These are phyloP conservation scores for Pogonocichla stellata DNA, from an alignment of 2,113 vertebrate genomes.

Conservation along the genomic window DNA sequence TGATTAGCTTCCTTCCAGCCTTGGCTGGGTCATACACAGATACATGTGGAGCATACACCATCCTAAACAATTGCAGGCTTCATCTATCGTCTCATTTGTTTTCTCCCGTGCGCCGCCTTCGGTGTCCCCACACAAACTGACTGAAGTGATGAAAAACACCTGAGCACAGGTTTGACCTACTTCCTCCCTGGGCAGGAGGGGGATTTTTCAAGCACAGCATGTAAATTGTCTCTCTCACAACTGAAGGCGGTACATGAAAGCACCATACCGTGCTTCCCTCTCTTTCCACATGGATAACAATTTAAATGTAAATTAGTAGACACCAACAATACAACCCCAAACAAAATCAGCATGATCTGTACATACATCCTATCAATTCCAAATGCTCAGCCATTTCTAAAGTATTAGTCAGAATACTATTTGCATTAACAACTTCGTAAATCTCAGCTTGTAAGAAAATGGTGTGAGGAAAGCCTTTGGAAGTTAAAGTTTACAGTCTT, in stretches of 20 bases:
- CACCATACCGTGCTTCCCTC: background rate
- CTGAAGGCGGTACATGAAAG: background rate
- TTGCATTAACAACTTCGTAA: constrained; percentile 44
- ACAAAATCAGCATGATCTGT: background rate
- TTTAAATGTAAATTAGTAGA: constrained; percentile 71
- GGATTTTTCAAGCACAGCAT: constrained; percentile 29
- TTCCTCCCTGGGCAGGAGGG: constrained; percentile 26
- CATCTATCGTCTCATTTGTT: constrained; percentile 42
- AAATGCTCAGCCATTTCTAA: background rate
- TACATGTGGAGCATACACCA: background rate
- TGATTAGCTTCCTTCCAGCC: background rate
- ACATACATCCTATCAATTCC: background rate
- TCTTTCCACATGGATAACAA: constrained; percentile 44
- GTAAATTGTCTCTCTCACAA: background rate
- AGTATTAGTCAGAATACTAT: background rate
- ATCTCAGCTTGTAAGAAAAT: background rate
- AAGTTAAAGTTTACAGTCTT: background rate
- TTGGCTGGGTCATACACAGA: background rate
- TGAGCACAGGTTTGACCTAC: background rate
- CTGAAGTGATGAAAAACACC: constrained; percentile 24
- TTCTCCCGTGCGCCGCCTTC: background rate
- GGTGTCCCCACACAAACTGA: background rate
- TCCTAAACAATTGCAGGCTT: constrained; percentile 1
- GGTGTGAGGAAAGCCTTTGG: background rate
- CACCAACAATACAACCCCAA: constrained; percentile 12